These are phyloP conservation scores for Balaenoptera acutorostrata DNA, from an alignment of 2,113 vertebrate genomes.

Conservation along the genomic window DNA sequence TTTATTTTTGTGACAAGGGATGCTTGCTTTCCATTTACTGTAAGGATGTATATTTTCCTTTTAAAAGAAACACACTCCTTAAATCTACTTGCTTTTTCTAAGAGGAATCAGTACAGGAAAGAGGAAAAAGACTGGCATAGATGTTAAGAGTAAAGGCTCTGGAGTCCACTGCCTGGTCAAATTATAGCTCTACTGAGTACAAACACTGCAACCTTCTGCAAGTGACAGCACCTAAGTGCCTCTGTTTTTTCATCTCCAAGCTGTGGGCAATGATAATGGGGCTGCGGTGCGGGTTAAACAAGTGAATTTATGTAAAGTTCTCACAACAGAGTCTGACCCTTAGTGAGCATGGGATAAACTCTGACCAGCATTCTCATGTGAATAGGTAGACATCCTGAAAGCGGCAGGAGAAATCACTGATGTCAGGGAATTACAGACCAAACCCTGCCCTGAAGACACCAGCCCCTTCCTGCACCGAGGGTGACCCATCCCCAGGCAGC, in stretches of 20 bases:
- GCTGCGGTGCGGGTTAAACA: background rate
- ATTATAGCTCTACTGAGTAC: background rate
- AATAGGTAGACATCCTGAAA: background rate
- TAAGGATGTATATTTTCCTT: background rate
- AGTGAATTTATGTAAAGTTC: background rate
- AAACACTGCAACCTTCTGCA: background rate
- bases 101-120: background rate
- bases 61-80: background rate
- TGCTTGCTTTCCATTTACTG: background rate
- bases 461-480: accelerated
- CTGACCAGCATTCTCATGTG: background rate
- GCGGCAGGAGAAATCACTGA: background rate
- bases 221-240: background rate
- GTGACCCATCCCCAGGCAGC: accelerated
- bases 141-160: background rate
- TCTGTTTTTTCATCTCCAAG: background rate
- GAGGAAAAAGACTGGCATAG: background rate
- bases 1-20: background rate
- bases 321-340: background rate
- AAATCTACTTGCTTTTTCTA: background rate
- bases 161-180: background rate
- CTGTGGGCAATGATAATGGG: background rate
- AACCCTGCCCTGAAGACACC: background rate
- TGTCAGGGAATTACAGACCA: background rate
- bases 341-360: background rate